Evolutionary conservation across 2,113 vertebrate species (phyloP), one percentile per base, ranked within the genome.

Genomic region (Gallinago undulata): DNA sequence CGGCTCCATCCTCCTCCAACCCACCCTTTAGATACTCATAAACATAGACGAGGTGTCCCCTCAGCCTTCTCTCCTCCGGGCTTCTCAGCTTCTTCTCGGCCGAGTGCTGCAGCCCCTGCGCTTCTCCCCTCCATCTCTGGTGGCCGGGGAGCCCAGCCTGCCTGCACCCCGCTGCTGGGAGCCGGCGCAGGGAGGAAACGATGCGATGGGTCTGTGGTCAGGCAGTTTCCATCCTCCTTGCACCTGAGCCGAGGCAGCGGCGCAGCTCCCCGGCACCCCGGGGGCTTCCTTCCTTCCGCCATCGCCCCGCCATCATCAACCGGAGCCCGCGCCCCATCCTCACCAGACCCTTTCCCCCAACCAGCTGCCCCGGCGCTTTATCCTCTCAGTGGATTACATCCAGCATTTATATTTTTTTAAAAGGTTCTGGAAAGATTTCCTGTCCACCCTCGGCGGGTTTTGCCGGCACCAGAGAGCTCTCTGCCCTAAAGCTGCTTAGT

Each of bases 241-340:
- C 94, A 96, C 96, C 96, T 96, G 96, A 97, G 73, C 51, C 7
- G 72, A 70, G 77, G 87, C 93, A 51, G 79, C n/a, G 6, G 59
- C 22, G 1, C 94, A 5, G 84, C 86, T 79, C 84, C 74, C 55
- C 68, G 1, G 78, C 81, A 87, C 78, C 92, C 75, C 94, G 7
- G 60, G 14, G 22, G 53, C 60, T 93, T 81, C 56, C 89, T 89
- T 91, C 89, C 87, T 39, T 39, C 47, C 3, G 33, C 90, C 68
- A 3, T 66, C 62, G 14, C 89, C 82, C 15, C 22, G 8, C 48
- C 84, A 17, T 28, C 4, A 24, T 39, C 22, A 82, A 89, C 94
- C 2, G 7, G 56, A 70, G 90, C 84, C 89, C 35, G 7, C 3
- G 19, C 57, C 84, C 23, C 43, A 0, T 43, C 39, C 39, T 39